Base-by-base conservation (phyloP, 2,113 vertebrate genomes). In the Mus pahari region DNA sequence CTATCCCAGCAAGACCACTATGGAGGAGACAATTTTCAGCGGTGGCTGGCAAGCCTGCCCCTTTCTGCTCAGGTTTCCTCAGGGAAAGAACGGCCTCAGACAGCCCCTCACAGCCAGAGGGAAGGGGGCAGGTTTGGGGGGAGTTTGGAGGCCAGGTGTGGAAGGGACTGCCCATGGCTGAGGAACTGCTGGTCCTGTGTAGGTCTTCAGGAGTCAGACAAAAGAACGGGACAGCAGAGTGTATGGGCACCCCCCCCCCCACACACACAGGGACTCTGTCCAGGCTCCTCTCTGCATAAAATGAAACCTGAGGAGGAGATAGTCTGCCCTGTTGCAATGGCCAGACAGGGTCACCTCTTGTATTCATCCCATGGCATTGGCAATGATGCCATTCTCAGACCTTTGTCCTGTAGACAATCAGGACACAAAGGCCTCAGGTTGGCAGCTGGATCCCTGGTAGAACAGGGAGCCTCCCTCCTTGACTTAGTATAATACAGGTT, bases 341-440 rank as follows among this genome's bases (percentile, higher is more conserved):
- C 55, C 64, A 33, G 22, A 55, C 24, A 8, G 26, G 12, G 48
- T 28, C 28, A 24, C 19, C 55, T 6, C 12, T 17, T 6, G 22
- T 36, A 3, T 8, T 31, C 55, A 39, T 19, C 31, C 20, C 1
- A 17, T 6, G 26, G 24, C 7, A 48, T 7, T 17, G 0, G 0
- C 5, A 13, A 60, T 16, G 9, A 39, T 11, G 14, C 10, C 6
- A 5, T 70, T 71, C 71, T 24, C 1, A 33, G 2, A 39, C 22
- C 58, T 36, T 31, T 10, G 50, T 22, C 42, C 28, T 7, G 28
- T 11, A 55, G 39, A n/a, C 20, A 26, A 17, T 62, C 24, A 50
- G 39, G 71, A 62, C 7, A 33, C n/a, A 26, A 14, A 26, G 1
- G 4, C 45, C 31, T 55, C 45, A 19, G 28, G 2, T 19, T 66